Percentiles rank a stretch among this genome's conserved stretches.
Conservation (phyloP, 1,140 invertebrate species). For the Drosophila bifasciata region DNA sequence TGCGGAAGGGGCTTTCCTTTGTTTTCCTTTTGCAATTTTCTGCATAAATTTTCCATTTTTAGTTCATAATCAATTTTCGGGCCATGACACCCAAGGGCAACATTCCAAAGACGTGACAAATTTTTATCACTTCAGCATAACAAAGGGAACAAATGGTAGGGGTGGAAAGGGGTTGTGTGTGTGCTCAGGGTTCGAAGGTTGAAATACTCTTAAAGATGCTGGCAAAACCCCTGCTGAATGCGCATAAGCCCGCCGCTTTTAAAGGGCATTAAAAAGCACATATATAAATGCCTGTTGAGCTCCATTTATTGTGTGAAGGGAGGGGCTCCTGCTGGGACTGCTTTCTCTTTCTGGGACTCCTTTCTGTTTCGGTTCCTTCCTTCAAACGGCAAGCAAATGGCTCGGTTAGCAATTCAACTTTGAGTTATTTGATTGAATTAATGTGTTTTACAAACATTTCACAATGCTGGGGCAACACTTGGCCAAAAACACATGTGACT, state of each 20-base stretch:
- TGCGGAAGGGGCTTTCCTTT: too few species aligned
- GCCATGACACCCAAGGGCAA: constrained; percentile 7
- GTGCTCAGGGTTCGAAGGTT: too few species aligned
- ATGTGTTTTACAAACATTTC: constrained; percentile 49
- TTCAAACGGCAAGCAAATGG: constrained; percentile 25
- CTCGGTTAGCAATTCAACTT: constrained; percentile 47
- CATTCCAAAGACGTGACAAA: constrained; percentile 54
- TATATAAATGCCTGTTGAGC: too few species aligned
- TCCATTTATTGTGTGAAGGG: too few species aligned
- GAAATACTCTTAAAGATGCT: too few species aligned
- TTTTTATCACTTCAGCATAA: constrained; percentile 24
- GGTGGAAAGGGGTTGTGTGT: background rate
- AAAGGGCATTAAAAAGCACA: too few species aligned
- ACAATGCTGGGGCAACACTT: constrained; percentile 21
- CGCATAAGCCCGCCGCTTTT: too few species aligned
- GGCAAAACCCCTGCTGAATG: background rate
- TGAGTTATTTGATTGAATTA: constrained; percentile 59
- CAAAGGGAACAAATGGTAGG: constrained; percentile 1
- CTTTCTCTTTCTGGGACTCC: constrained; percentile 4
- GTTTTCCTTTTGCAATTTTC: constrained; percentile 4
- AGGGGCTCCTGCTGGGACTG: too few species aligned
- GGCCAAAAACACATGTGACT: constrained; percentile 28
- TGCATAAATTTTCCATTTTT: constrained; percentile 31
- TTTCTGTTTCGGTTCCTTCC: background rate
- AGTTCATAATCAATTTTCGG: constrained; percentile 58